Evolutionary conservation across 1,140 invertebrate genomes (phyloP), one percentile per base, ranked within the genome.

Genomic region (Oedothorax gibbosus): DNA sequence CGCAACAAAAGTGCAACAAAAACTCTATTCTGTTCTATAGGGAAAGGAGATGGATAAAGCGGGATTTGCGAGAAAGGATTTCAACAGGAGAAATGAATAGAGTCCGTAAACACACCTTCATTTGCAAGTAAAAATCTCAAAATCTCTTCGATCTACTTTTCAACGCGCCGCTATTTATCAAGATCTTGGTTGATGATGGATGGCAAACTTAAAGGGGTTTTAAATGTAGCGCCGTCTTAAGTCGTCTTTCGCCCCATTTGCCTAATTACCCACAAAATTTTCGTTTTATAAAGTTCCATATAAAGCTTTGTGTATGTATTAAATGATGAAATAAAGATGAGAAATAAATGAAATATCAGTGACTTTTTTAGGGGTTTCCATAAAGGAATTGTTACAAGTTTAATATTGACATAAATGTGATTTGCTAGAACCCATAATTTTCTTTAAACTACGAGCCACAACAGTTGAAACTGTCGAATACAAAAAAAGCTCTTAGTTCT

Each of bases 111-210:
- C 76, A 66, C 49, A 18, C 50, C 76, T 78, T 78, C 76, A 78
- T 78, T 78, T 78, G 76, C 76, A 78, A 78, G 76, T 78, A 78
- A 78, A 78, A 78, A 78, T 18, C 76, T 53, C 62, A 18, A 66
- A 78, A 78, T 78, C 76, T 78, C 76, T 78, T 56, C 76, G 21
- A 53, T 78, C 53, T 78, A 68, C 76, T 78, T 78, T 78, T 78
- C 76, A 54, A 56, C n/a, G n/a, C 51, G 64, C 21, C 62, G 20
- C 76, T 78, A 78, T 78, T 78, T 78, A 78, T 78, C 62, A 78
- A 51, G 76, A 65, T 78, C 66, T 64, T 51, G 53, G 62, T 53
- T 11, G n/a, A 78, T 66, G 62, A 78, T 66, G 20, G 60, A 66
- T 78, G 68, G 76, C 53, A 78, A 66, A 66, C 51, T 60, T 66